A percentile compares a stretch with the other conserved stretches of the same genome.
These are phyloP conservation scores for Rhyacophila evoluta DNA, from an alignment of 2,888 invertebrate genomes.

Conservation along the genomic window DNA sequence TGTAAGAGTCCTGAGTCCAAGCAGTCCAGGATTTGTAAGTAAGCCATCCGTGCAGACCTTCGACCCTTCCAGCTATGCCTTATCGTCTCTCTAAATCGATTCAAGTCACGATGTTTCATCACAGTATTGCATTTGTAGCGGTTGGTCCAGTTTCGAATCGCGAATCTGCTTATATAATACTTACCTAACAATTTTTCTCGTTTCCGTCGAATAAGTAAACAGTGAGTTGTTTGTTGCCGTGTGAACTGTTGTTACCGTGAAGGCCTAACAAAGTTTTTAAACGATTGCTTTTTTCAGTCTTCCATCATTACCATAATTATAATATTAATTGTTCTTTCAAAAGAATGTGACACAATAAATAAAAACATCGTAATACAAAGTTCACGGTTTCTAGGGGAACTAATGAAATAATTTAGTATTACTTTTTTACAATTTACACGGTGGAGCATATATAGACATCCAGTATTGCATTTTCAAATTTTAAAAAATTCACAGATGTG, in stretches of 20 bases:
- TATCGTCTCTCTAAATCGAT: neutral
- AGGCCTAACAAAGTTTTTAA: neutral
- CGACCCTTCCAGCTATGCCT: neutral
- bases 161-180: neutral
- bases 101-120: slow-evolving; percentile 20
- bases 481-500: too few species aligned
- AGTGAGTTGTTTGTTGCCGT: neutral
- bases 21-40: neutral
- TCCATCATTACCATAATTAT: too few species aligned
- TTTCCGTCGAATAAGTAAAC: neutral
- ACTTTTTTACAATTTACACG: too few species aligned
- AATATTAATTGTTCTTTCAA: too few species aligned
- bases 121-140: neutral
- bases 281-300: neutral
- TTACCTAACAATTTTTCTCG: neutral
- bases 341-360: too few species aligned
- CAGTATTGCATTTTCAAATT: too few species aligned
- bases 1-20: neutral
- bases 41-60: slow-evolving; percentile 8
- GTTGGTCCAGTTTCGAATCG: slow-evolving; percentile 9
- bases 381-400: too few species aligned
- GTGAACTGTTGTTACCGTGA: neutral
- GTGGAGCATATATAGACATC: too few species aligned
- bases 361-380: too few species aligned
- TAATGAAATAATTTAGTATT: too few species aligned